Conservation (phyloP, 1,140 invertebrate genomes). For the Ganaspis sp. region DNA sequence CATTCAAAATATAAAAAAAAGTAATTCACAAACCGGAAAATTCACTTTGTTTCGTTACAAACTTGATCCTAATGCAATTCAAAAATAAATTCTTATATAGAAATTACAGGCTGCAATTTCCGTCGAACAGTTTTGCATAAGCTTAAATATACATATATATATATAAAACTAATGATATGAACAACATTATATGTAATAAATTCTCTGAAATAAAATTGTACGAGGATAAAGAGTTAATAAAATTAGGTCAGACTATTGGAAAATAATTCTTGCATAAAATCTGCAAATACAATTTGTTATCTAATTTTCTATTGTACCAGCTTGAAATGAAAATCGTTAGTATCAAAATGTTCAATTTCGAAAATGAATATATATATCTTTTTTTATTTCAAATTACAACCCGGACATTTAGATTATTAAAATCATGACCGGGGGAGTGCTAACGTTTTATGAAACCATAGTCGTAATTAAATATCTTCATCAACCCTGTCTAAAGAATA, state of each 20-base stretch:
- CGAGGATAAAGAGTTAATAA: not conserved
- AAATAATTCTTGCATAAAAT: constrained; percentile 14
- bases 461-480: constrained; percentile 26
- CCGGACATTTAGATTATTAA: constrained; percentile 7
- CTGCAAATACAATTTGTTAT: constrained; percentile 14
- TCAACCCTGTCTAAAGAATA: constrained; percentile 1
- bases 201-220: not conserved
- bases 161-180: not conserved
- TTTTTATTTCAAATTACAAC: not conserved
- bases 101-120: too few species aligned
- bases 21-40: too few species aligned
- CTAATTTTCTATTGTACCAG: not conserved
- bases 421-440: not conserved
- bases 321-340: not conserved
- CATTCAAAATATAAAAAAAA: too few species aligned
- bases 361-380: not conserved
- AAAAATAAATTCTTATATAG: too few species aligned
- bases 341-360: not conserved
- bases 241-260: constrained; percentile 13
- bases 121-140: too few species aligned
- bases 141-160: not conserved
- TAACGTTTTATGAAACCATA: constrained; percentile 26
- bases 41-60: too few species aligned
- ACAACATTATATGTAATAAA: not conserved
- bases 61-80: too few species aligned